Conservation (phyloP, 2,797 vertebrate species). For the Mallotus villosus region DNA sequence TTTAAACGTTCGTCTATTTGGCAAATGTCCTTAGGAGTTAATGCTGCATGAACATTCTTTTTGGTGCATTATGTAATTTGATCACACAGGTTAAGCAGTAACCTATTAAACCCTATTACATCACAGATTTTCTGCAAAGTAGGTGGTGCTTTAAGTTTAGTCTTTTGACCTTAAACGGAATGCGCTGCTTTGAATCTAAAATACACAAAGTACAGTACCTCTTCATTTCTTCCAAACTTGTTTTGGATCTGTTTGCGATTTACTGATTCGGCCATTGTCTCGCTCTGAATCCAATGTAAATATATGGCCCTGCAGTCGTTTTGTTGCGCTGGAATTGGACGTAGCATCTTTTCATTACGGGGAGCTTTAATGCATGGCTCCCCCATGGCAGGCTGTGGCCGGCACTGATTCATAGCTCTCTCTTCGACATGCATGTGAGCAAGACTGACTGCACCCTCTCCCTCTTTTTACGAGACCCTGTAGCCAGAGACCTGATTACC, state of each 20-base stretch:
- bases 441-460: constrained; percentile 17
- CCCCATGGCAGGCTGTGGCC: constrained; percentile 31
- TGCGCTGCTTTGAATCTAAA: background rate
- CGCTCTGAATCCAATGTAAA: no score
- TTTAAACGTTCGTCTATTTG: background rate
- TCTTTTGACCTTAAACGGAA: background rate
- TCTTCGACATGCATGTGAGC: constrained; percentile 42
- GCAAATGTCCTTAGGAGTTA: background rate
- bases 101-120: background rate
- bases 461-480: background rate
- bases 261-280: background rate
- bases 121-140: background rate
- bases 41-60: background rate
- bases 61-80: background rate
- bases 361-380: constrained; percentile 25
- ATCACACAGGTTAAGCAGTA: background rate
- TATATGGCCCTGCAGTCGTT: background rate
- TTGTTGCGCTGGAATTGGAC: background rate
- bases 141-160: no score
- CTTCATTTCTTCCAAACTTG: background rate
- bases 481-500: background rate
- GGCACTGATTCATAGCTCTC: constrained; percentile 41
- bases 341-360: constrained; percentile 30
- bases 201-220: background rate
- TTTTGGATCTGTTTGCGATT: background rate